A percentile compares a stretch with the other conserved stretches of the same genome.
phyloP scores from a whole-genome alignment of 1,140 invertebrate species.

The Lamellibrachia luymesi region DNA sequence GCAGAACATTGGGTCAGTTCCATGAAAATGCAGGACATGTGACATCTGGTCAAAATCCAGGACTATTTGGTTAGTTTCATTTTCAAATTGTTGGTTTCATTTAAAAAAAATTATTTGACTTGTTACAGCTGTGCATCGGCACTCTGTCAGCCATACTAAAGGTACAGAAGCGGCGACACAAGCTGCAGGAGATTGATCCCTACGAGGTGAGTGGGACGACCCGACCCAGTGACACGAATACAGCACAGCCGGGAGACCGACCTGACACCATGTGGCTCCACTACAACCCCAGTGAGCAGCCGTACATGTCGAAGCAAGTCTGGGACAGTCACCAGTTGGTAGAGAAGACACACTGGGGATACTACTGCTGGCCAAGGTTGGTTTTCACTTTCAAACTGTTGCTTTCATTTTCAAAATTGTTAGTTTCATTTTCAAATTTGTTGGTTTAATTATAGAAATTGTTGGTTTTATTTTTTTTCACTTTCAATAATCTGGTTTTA shows the following conservation, averaged over 20 bases:
- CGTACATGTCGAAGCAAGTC: constrained; percentile 64
- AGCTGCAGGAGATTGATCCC: constrained; percentile 64
- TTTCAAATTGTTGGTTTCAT: too few relatives aligned
- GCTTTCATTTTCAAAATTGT: neutral
- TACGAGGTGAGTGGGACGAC: constrained; percentile 36
- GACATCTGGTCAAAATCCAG: too few relatives aligned
- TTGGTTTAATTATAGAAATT: neutral
- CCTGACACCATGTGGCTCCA: constrained; percentile 74
- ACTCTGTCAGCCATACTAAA: constrained; percentile 69
- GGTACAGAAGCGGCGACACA: constrained; percentile 73
- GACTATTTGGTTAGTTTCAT: too few relatives aligned
- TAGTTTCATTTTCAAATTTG: neutral
- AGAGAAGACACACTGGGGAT: constrained; percentile 73
- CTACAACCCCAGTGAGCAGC: constrained; percentile 65
- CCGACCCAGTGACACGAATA: neutral
- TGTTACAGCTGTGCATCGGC: constrained; percentile 62
- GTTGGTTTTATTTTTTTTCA: neutral
- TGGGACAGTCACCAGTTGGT: constrained; percentile 74
- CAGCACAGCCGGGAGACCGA: constrained; percentile 59
- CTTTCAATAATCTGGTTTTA: neutral
- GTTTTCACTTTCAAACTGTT: constrained; percentile 27
- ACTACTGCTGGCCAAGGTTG: constrained; percentile 78
- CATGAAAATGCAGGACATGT: too few relatives aligned
- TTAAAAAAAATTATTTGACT: too few relatives aligned
- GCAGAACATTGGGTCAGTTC: too few relatives aligned